Conservation (phyloP, 2,888 invertebrate genomes). For the Rhorus exstirpatorius region DNA sequence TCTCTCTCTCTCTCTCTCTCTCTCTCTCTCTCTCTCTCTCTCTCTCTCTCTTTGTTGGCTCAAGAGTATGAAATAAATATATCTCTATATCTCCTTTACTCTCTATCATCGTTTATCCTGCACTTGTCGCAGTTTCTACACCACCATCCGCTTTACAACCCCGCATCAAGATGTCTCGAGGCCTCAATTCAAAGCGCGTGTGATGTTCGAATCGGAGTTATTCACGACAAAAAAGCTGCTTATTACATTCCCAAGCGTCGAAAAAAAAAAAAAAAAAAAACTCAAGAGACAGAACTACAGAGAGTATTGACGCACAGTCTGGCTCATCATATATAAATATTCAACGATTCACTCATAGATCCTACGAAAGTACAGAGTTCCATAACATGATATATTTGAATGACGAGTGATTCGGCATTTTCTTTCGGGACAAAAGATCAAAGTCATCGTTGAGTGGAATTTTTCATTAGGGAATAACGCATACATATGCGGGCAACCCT, state of each 20-base stretch:
- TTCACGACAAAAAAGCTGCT: background rate
- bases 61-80: slow-evolving; percentile 4
- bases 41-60: slow-evolving; percentile 12
- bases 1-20: slow-evolving; percentile 26
- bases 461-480: slow-evolving; percentile 77
- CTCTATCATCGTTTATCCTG: slow-evolving; percentile 33
- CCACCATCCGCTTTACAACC: background rate
- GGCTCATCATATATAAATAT: slow-evolving; percentile 38
- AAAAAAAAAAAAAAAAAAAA: background rate
- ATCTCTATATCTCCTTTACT: slow-evolving; percentile 38
- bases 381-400: background rate
- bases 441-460: slow-evolving; percentile 78
- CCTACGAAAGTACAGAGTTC: background rate
- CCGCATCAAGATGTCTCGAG: background rate
- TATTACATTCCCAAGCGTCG: background rate
- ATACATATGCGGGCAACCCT: slow-evolving; percentile 29
- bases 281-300: background rate
- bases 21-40: slow-evolving; percentile 15
- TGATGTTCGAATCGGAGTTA: background rate
- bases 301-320: too few relatives aligned
- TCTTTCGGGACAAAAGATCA: slow-evolving; percentile 75
- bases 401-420: background rate
- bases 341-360: background rate
- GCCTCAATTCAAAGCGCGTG: too few relatives aligned
- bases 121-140: slow-evolving; percentile 31